Base-by-base conservation (phyloP, 2,797 vertebrate genomes). In the Poecilia picta region DNA sequence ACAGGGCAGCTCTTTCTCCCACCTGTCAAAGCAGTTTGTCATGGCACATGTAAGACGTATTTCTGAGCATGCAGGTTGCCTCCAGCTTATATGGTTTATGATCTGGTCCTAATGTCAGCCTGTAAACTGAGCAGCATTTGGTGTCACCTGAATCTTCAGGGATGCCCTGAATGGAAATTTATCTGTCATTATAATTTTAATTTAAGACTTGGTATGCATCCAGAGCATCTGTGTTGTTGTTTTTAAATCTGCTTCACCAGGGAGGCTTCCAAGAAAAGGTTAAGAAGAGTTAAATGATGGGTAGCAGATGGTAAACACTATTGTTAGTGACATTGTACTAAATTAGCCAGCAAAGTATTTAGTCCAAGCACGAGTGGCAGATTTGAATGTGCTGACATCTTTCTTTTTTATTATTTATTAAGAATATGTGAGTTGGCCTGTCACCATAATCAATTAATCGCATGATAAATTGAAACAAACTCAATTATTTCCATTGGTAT, bases 21-120 rank as follows among this genome's bases (percentile, higher is more conserved):
- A 92, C 88, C 89, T 92, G 90, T 91, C 83, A 77, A 85, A 85
- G 76, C 33, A 82, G 84, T 84, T 91, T 88, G 82, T 90, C 45
- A 23, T 82, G 84, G 82, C 82, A 11, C 45, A 80, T 76, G 71
- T 80, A 23, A 80, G 76, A 79, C 81, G 86, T 90, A 78, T 85
- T 72, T 73, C 75, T 74, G 73, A 77, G 46, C 77, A 71, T 66
- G 82, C 86, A 39, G 71, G 78, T 85, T 79, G 74, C 59, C 13
- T 55, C 75, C 81, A 8, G 23, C 57, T 85, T 49, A 45, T 80
- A 72, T 78, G 79, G 73, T 57, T 78, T 74, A 45, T 59, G 72
- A 46, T 82, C 86, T 77, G 82, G 75, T 76, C 77, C 87, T 82
- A 75, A 83, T 87, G 79, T 78, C 80, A 82, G 76, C 75, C 80